Base-by-base conservation (phyloP, 2,797 vertebrate genomes). In the Typhlichthys eigenmanni region DNA sequence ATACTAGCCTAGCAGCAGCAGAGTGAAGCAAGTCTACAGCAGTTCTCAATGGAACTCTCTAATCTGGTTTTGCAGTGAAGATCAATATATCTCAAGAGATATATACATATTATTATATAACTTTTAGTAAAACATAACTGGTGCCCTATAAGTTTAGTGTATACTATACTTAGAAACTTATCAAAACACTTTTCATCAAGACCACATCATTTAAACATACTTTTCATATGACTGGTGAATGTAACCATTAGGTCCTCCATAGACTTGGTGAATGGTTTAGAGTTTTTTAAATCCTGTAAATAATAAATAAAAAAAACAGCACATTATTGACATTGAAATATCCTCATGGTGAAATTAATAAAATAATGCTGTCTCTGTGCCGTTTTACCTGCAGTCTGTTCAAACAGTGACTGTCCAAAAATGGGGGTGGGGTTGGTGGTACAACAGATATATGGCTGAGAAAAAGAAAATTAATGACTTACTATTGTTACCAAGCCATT, bases 381-480 rank as follows among this genome's bases (percentile, higher is more conserved):
- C 68, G 76, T 63, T 10, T 93, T 93, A 96, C 94, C 91, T 53
- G 75, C 17, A 65, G n/a, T 56, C 65, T 85, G 78, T 64, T 55
- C 53, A 82, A 69, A 9, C 76, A 68, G 1, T 81, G 7, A 46
- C 76, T 71, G 13, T 93, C 90, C 13, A 85, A 53, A 79, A 91
- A 82, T 2, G 95, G 95, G 11, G 95, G 95, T 13, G 96, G 96
- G 13, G 96, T 98, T 0, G 96, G 95, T 69, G 96, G 96, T 5
- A 98, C 92, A 0, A 98, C 82, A 1, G 94, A 92, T 75, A 98
- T 96, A 38, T 92, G 85, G 84, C 95, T 98, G 80, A 65, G 48
- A 74, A 45, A 75, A 7, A 56, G 10, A 45, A 57, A 34, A 24
- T 29, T 3, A 9, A 53, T 1, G 29, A 1, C 4, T 56, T 10